Base-by-base conservation (phyloP, 2,797 vertebrate species). In the Tamandua tetradactyla region DNA sequence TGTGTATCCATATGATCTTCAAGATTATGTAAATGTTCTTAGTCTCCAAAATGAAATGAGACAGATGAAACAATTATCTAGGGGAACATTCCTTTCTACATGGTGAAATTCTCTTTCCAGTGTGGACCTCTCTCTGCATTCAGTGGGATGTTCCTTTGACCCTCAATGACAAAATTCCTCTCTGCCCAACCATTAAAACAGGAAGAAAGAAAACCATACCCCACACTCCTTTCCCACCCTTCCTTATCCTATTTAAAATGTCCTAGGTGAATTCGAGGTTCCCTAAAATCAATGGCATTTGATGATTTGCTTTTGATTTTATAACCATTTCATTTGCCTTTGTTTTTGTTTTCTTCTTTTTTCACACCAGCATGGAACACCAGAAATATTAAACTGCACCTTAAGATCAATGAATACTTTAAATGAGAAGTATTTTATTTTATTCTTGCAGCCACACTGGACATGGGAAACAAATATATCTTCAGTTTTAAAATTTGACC, bases 401-500 rank as follows among this genome's bases (percentile, higher is more conserved):
- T 25, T 2, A 62, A 82, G 49, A 89, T 61, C 27, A 55, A 68
- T 49, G 66, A 55, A 49, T 82, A 61, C 59, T 85, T 80, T 86
- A 81, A n/a, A n/a, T n/a, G n/a, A 66, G 49, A 86, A 88, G 78
- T 13, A 71, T 12, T 83, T 74, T 37, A 79, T 88, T 88, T 71
- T 72, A 55, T 78, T 80, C 32, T 87, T 80, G 30, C 12, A 27
- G 75, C 40, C 68, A 87, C 87, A 84, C 35, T 49, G 75, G 32
- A 15, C 40, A 25, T 10, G 62, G 78, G 52, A 47, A 59, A 71
- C 59, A 85, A 66, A 76, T 7, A 37, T 30, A 74, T 37, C 44
- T 91, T 88, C 40, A 35, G 22, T 88, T 87, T 89, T 80, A 40
- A 75, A 82, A 90, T 75, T 57, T 40, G 85, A 64, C 10, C 40